Percentiles rank a stretch among this genome's conserved stretches.
Evolutionary conservation across 2,797 vertebrate genomes (phyloP).

Genomic region (Carduelis carduelis): DNA sequence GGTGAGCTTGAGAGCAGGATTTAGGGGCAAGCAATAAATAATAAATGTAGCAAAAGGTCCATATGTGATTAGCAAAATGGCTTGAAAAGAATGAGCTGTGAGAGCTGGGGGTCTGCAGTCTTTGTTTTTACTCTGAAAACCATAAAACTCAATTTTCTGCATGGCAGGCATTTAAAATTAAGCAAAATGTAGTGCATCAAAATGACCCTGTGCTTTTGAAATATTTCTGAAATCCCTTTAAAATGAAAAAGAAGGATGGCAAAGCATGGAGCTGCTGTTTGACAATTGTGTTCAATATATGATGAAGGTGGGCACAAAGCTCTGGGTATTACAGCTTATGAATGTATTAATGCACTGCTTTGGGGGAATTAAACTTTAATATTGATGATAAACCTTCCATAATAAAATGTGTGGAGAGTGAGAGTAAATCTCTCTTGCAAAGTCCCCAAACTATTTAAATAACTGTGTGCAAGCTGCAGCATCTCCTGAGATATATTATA

Average conservation of each 20-base stretch:
- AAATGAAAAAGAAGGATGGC: neutral
- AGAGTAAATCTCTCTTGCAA: conserved; percentile 55
- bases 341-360: conserved; percentile 74
- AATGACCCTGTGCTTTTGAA: neutral
- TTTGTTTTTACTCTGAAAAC: conserved; percentile 16
- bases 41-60: neutral
- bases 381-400: conserved; percentile 73
- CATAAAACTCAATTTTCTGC: conserved; percentile 37
- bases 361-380: conserved; percentile 78
- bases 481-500: conserved; percentile 16
- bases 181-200: neutral
- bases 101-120: neutral
- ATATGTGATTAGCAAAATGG: neutral
- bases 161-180: neutral
- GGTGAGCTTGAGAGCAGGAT: neutral
- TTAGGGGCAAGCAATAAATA: neutral
- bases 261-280: neutral
- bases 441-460: conserved; percentile 54
- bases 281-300: neutral
- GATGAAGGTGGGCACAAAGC: conserved; percentile 49
- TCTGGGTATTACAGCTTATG: conserved; percentile 73
- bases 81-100: neutral
- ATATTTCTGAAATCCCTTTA: conserved; percentile 11
- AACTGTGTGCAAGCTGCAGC: neutral
- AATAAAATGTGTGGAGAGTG: conserved; percentile 64